Base-by-base conservation (phyloP, 2,888 invertebrate genomes). In the Diplolepis rosae region DNA sequence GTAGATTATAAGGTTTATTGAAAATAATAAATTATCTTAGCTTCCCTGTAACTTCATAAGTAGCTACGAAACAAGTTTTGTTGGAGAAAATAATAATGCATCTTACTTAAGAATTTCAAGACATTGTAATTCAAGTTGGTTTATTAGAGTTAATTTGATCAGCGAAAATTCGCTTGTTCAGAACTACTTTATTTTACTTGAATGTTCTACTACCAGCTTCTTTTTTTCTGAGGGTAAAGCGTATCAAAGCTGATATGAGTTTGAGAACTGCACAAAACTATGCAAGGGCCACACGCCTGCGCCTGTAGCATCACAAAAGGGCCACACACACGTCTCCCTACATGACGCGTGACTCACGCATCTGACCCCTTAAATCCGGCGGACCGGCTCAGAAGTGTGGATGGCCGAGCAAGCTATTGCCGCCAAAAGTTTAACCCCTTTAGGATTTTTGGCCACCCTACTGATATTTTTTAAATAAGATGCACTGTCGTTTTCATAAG, bases 311-410 rank as follows among this genome's bases (percentile, higher is more conserved):
- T 76, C 74, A 79, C 79, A 82, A 79, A 81, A 79, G 81, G 78
- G 77, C 78, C 72, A 61, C 81, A 78, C 72, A 61, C 81, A 79
- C 79, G 80, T 83, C 82, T 81, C 80, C 80, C 82, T 72, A 76
- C 79, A 77, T 81, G 80, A 81, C 76, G 82, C 80, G 82, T 85
- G 86, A 84, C 81, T 85, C 86, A 86, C 82, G 74, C 76, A 72
- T 78, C 68, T 73, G 77, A 80, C 79, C 81, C 79, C 79, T 75
- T 72, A 73, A 76, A 79, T 75, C 78, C 77, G 70, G 69, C 75
- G 73, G 50, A 30, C 32, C 48, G 50, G 67, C 66, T 54, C 30
- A 30, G 28, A 30, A 45, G n/a, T 70, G 72, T 76, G 78, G 78
- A 72, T 67, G 32, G 70, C 48, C 72, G 70, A 74, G 74, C 78